Conservation (phyloP, 2,113 vertebrate genomes). For the Macrotis lagotis region DNA sequence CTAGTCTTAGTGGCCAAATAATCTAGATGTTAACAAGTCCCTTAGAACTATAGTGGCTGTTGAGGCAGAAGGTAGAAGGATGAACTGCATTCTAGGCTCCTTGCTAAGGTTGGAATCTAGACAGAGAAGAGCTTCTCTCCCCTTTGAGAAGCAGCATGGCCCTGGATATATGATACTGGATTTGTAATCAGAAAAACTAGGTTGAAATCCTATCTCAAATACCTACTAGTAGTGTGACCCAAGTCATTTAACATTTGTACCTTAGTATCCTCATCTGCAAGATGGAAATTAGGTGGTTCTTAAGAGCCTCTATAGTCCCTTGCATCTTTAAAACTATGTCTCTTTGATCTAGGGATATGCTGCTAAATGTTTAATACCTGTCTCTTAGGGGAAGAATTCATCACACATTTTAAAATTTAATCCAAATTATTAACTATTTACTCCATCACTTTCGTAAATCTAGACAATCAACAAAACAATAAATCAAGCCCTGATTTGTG, state of each 20-base stretch:
- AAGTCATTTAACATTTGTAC: too few species aligned
- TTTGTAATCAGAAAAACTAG: background rate
- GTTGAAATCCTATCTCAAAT: background rate
- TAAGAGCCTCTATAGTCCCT: rapidly evolving
- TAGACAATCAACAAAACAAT: background rate
- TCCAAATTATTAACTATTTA: background rate
- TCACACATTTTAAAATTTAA: background rate
- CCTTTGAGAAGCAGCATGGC: background rate
- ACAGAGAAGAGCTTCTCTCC: background rate
- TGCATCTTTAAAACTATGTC: background rate
- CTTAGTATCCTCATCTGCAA: rapidly evolving
- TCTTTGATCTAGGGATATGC: background rate
- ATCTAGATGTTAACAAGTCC: background rate
- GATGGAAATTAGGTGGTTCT: background rate
- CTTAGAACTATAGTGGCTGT: rapidly evolving
- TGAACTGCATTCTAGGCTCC: rapidly evolving
- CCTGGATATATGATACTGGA: background rate
- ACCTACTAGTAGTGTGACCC: background rate
- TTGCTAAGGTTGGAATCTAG: too few species aligned
- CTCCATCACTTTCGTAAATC: background rate
- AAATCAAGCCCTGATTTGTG: background rate
- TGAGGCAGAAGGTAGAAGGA: rapidly evolving
- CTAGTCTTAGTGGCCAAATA: background rate
- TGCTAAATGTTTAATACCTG: background rate
- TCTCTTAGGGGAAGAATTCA: background rate